These are phyloP conservation scores for Metopolophium dirhodum DNA, from an alignment of 1,140 invertebrate species.

Conservation along the genomic window DNA sequence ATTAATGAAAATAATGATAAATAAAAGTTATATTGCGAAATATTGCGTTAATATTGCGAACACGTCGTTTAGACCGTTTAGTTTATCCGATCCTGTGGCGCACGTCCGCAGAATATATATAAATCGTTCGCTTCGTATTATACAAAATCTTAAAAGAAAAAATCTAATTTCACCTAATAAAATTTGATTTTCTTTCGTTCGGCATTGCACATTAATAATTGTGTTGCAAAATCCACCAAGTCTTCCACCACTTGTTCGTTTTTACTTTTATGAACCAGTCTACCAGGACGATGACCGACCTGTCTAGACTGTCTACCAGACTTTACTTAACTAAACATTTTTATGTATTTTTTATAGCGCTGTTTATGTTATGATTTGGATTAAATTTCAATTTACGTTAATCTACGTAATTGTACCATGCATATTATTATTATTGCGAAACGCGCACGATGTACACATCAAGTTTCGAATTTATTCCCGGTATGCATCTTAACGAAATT, in stretches of 20 bases:
- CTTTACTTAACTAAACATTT: not conserved
- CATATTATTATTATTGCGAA: not conserved
- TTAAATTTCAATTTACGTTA: not conserved
- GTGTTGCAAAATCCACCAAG: not conserved
- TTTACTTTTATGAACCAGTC: not conserved
- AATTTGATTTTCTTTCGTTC: slow-evolving; percentile 33
- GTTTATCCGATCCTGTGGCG: not conserved
- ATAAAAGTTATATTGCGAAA: not conserved
- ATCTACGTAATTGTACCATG: not conserved
- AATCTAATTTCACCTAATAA: not conserved
- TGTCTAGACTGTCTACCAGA: not conserved
- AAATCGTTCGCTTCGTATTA: not conserved
- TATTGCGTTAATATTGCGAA: not conserved
- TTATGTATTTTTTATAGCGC: not conserved
- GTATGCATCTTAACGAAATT: not conserved
- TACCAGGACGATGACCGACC: not conserved
- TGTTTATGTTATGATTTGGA: not conserved
- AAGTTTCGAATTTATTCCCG: not conserved
- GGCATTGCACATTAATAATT: not conserved
- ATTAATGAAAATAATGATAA: not conserved
- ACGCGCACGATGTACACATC: not conserved
- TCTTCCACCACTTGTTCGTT: not conserved
- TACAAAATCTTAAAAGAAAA: not conserved
- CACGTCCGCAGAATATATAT: not conserved
- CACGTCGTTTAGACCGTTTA: not conserved